Conservation (phyloP, 2,797 vertebrate species). For the Naso thynnoides region DNA sequence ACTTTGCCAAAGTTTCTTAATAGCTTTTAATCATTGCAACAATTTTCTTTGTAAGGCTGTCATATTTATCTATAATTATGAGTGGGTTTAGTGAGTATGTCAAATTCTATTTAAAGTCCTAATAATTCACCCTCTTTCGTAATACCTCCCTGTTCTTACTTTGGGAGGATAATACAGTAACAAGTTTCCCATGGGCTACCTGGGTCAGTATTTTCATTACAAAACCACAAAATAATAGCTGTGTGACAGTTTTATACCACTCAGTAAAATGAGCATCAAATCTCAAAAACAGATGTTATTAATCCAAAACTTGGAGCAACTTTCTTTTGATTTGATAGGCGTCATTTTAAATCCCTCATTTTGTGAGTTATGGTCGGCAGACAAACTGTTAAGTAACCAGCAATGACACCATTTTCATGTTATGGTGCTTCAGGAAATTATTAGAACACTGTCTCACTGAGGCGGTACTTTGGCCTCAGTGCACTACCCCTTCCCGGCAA, state of each 20-base stretch:
- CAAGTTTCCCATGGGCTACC: not conserved
- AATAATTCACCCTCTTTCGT: not conserved
- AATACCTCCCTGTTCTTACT: constrained; percentile 13
- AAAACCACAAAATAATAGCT: not conserved
- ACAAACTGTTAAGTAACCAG: not conserved
- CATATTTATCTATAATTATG: not conserved
- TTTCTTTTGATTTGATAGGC: not conserved
- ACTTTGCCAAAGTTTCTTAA: not conserved
- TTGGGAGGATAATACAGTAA: not conserved
- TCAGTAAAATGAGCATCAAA: not conserved
- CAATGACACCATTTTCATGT: not conserved
- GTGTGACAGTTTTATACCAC: not conserved
- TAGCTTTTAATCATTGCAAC: not conserved
- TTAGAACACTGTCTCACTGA: not conserved
- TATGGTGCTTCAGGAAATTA: not conserved
- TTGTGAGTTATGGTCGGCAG: not conserved
- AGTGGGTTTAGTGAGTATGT: not conserved
- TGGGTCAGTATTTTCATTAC: not conserved
- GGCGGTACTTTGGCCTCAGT: not conserved
- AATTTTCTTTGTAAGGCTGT: not conserved
- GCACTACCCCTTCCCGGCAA: constrained; percentile 31
- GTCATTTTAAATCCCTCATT: not conserved
- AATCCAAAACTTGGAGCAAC: not conserved
- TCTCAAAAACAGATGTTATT: not conserved
- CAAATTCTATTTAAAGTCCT: constrained; percentile 34